These are phyloP conservation scores for Taxidea taxus DNA, from an alignment of 2,113 vertebrate genomes.

Conservation along the genomic window DNA sequence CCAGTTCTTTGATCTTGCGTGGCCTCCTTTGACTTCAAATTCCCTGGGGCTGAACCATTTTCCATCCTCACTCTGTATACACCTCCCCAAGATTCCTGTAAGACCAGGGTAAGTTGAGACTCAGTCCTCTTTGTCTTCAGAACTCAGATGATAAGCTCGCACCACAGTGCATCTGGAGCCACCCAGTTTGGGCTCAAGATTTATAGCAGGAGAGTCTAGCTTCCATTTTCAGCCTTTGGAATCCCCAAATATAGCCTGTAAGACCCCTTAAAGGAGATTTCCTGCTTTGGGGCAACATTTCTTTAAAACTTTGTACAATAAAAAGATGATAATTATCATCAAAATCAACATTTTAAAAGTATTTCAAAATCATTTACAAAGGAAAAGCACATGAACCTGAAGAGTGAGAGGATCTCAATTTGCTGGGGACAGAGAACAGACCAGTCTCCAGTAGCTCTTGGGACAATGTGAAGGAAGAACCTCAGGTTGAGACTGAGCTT, in stretches of 20 bases:
- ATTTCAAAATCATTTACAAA: not conserved
- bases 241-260: not conserved
- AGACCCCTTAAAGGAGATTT: not conserved
- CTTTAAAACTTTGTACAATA: not conserved
- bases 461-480: not conserved
- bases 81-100: not conserved
- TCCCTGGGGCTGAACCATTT: constrained; percentile 1
- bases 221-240: not conserved
- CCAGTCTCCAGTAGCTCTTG: not conserved
- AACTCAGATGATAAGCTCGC: not conserved
- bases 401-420: not conserved
- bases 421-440: not conserved
- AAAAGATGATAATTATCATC: not conserved
- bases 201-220: not conserved
- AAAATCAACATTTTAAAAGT: not conserved
- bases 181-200: not conserved
- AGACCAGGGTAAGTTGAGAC: not conserved
- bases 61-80: constrained; percentile 17
- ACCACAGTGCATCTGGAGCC: not conserved
- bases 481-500: not conserved
- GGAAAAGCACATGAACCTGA: not conserved
- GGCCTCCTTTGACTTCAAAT: constrained; percentile 54
- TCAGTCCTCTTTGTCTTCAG: not conserved
- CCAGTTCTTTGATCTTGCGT: not conserved
- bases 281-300: not conserved